phyloP scores from a whole-genome alignment of 2,113 vertebrate species.

The Neogobius melanostomus region DNA sequence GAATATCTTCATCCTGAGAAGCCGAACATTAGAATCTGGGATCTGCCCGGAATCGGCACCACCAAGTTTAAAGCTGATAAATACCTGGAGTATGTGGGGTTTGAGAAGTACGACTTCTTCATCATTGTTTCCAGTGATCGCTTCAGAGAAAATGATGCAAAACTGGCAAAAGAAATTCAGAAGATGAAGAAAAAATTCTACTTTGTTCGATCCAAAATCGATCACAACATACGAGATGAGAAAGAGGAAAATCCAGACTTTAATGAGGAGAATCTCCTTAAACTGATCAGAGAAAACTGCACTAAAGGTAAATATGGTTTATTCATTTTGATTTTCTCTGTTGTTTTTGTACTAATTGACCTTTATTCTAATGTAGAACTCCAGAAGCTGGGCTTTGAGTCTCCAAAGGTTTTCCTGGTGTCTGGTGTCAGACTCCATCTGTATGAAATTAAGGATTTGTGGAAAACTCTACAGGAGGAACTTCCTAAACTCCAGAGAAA shows the following conservation, averaged over 20 bases:
- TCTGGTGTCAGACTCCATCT: too few species aligned
- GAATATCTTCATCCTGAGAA: neutral
- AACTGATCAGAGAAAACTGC: neutral
- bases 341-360: too few species aligned
- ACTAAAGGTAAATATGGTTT: neutral
- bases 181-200: neutral
- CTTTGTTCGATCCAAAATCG: neutral
- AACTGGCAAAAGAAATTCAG: neutral
- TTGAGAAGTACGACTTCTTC: conserved; percentile 5
- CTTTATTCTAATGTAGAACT: too few species aligned
- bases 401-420: too few species aligned
- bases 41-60: neutral
- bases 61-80: neutral
- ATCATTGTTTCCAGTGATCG: neutral
- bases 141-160: conserved; percentile 7
- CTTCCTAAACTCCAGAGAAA: too few species aligned
- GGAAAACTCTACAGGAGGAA: too few species aligned
- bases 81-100: neutral
- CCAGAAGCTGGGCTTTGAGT: too few species aligned
- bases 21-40: neutral
- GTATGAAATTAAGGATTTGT: too few species aligned
- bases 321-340: too few species aligned
- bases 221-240: neutral
- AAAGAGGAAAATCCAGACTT: neutral
- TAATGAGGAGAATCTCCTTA: neutral